Evolutionary conservation across 1,140 invertebrate species (phyloP), one percentile per base, ranked within the genome.

Genomic region (Globodera ellingtonae): DNA sequence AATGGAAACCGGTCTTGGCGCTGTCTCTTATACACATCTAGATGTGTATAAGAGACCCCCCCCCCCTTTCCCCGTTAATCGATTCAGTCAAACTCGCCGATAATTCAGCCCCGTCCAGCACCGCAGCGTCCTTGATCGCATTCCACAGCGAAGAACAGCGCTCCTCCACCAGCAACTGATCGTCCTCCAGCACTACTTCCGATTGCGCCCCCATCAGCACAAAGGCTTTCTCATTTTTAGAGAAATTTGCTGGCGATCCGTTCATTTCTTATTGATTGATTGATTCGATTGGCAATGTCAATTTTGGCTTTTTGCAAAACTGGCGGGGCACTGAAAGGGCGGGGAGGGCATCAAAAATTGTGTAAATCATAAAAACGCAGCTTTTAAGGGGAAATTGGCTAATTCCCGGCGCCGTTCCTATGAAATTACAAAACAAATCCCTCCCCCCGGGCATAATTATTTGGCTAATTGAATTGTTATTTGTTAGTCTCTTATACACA

Each of bases 131-230:
- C 50, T 77, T 77, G 46, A 77, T 77, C 50, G 70, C 47, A 6
- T 69, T 77, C 75, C 75, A 77, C 48, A 77, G 8, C 24, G 24
- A 62, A 62, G 75, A 77, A 77, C 75, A 77, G 15, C 46, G 62
- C 50, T 77, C 75, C 50, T 67, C 75, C 8, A 77, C 47, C 62
- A 69, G 1, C 59, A 18, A 52, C 44, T 50, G 21, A 47, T 76
- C 62, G n/a, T 76, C 44, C 72, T 62, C 18, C 56, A 62, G 18
- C 10, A 62, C 18, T 18, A 18, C 24, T 7, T 18, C 46, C 35
- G n/a, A 9, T 65, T 21, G 13, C 59, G 59, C 59, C 46, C 9
- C 8, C 46, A 44, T 70, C 67, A 6, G 67, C 56, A 6, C 56
- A 62, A 62, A 70, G 67, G 9, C 46, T 70, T 70, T 70, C 67